Conservation (phyloP, 2,888 invertebrate species). For the Stenodema calcarata region DNA sequence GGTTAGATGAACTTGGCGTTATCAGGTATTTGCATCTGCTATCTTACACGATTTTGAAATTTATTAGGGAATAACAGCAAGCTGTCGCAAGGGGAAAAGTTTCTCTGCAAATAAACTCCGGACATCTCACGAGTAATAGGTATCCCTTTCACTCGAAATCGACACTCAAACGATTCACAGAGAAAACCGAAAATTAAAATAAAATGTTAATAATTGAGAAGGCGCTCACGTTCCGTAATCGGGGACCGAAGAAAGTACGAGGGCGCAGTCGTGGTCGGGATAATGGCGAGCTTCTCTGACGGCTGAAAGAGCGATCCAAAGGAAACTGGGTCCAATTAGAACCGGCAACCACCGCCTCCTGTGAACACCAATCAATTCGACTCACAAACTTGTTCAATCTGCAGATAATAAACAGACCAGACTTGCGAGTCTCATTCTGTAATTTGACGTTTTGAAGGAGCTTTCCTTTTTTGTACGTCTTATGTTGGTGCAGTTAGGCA, state of each 20-base stretch:
- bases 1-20: too few relatives aligned
- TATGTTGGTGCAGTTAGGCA: too few relatives aligned
- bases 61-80: too few relatives aligned
- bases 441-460: not conserved
- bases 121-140: too few relatives aligned
- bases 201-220: not conserved
- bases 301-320: not conserved
- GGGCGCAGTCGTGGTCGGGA: not conserved
- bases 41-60: too few relatives aligned
- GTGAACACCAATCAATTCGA: not conserved
- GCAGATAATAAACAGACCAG: not conserved
- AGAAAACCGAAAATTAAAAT: not conserved
- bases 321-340: constrained; percentile 25
- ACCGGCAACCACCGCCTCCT: not conserved
- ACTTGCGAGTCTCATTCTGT: not conserved
- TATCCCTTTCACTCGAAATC: not conserved
- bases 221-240: constrained; percentile 16
- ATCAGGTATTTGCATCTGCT: too few relatives aligned
- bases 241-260: constrained; percentile 13
- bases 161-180: not conserved
- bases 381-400: not conserved
- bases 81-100: too few relatives aligned
- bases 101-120: too few relatives aligned
- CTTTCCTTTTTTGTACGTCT: not conserved
- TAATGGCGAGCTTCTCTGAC: not conserved